Conservation (phyloP, 1,140 invertebrate genomes). For the Anastrepha ludens region DNA sequence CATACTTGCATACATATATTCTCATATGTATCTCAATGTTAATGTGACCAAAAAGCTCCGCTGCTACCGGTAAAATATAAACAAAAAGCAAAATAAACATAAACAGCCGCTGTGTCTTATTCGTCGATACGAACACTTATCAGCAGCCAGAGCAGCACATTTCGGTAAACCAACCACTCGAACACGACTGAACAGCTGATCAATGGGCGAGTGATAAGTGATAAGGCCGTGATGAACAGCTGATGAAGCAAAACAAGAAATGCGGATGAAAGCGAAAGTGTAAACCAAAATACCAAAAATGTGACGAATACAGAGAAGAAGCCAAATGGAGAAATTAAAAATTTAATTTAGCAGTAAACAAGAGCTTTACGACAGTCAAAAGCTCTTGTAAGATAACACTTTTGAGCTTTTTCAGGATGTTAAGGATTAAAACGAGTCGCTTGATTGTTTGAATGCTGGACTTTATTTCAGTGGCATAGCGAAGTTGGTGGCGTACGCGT, state of each 20-base stretch:
- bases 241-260: neutral
- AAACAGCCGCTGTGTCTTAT: neutral
- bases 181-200: neutral
- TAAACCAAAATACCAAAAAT: neutral
- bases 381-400: neutral
- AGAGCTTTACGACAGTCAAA: neutral
- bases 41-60: conserved; percentile 1
- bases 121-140: neutral
- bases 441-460: neutral
- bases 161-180: neutral
- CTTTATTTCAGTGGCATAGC: conserved; percentile 6
- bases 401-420: conserved; percentile 1
- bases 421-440: neutral
- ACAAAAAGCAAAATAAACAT: conserved; percentile 7
- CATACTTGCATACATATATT: neutral
- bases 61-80: conserved; percentile 3
- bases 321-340: neutral
- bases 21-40: neutral
- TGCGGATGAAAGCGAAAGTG: conserved; percentile 11
- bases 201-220: neutral
- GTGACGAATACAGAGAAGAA: neutral
- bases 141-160: neutral
- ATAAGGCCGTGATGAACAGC: conserved; percentile 6
- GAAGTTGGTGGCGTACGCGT: conserved; percentile 5
- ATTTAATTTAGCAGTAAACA: conserved; percentile 36